Base-by-base conservation (phyloP, 2,113 vertebrate genomes). In the Solea senegalensis region DNA sequence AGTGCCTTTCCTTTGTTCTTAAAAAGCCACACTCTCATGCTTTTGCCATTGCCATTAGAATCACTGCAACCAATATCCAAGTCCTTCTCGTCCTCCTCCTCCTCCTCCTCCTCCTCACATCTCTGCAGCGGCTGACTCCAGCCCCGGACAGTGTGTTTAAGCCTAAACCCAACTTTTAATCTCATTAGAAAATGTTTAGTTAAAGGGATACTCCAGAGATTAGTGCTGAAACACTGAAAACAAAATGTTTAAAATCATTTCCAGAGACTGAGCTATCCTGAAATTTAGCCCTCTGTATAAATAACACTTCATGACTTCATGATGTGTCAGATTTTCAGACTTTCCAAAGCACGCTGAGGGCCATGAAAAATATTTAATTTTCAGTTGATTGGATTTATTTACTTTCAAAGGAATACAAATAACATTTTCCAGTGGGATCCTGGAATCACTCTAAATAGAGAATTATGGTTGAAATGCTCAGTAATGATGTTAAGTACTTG, bases 1-100 rank as follows among this genome's bases (percentile, higher is more conserved):
- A 44, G 53, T 43, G 53, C 48, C 76, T 78, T 45, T 73, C 2
- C 54, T 83, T 72, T 77, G 54, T 73, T 72, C 66, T 75, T 65
- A 50, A 65, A 74, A 7, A 1, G 13, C 64, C 59, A 45, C 0
- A 1, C 51, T 6, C 28, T 8, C 40, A 26, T 60, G 65, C 46
- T 74, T 73, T 76, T 43, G 13, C 41, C 58, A 52, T 69, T 76
- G 78, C 16, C 57, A 7, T 21, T 15, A 44, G 26, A 70, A 51
- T 40, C 28, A 16, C 49, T 26, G n/a, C 21, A 51, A 50, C 51
- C 72, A 34, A 13, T 40, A 51, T 56, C n/a, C 43, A 49, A n/a
- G 41, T 41, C 10, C 9, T 50, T 28, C 27, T 16, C n/a, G n/a
- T n/a, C 21, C 15, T 12, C 49, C 15, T 28, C 44, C 54, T 7